Percentiles rank a stretch among this genome's conserved stretches.
Conservation (phyloP, 2,888 invertebrate genomes). For the Pristionchus arcanus region DNA sequence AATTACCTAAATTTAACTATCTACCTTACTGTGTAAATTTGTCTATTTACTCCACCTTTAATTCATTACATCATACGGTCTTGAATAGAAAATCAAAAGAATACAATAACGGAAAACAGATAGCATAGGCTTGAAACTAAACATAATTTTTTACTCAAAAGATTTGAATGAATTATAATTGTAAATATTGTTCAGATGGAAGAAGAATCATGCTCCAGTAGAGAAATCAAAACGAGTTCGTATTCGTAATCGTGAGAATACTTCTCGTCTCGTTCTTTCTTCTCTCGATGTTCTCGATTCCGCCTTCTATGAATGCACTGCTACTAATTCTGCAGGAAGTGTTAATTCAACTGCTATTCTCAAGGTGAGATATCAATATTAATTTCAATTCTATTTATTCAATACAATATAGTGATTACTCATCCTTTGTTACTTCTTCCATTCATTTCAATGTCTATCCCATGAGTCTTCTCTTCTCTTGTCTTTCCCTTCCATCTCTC, state of each 20-base stretch:
- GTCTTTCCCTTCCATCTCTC: conserved; percentile 50
- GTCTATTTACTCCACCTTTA: no score
- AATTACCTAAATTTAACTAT: no score
- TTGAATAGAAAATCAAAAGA: no score
- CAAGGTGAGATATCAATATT: conserved; percentile 65
- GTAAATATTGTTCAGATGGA: conserved; percentile 66
- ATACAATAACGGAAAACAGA: no score
- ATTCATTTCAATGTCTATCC: not conserved
- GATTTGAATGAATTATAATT: not conserved
- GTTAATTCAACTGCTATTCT: conserved; percentile 77
- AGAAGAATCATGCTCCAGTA: conserved; percentile 78
- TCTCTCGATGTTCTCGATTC: conserved; percentile 76
- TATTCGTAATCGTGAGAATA: conserved; percentile 73
- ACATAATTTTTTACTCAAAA: no score
- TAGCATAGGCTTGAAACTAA: no score
- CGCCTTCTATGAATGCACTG: conserved; percentile 75
- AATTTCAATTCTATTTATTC: not conserved
- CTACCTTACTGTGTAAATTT: no score
- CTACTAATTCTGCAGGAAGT: conserved; percentile 75
- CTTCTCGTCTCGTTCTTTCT: conserved; percentile 74
- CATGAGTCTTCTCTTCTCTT: not conserved
- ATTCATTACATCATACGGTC: no score
- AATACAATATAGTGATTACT: not conserved
- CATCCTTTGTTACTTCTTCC: not conserved
- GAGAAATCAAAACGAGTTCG: conserved; percentile 74